Evolutionary conservation across 64 coral and sea anemone genomes (phyloP), one percentile per base, ranked within the genome.

Genomic region (Stichodactyla helianthus): DNA sequence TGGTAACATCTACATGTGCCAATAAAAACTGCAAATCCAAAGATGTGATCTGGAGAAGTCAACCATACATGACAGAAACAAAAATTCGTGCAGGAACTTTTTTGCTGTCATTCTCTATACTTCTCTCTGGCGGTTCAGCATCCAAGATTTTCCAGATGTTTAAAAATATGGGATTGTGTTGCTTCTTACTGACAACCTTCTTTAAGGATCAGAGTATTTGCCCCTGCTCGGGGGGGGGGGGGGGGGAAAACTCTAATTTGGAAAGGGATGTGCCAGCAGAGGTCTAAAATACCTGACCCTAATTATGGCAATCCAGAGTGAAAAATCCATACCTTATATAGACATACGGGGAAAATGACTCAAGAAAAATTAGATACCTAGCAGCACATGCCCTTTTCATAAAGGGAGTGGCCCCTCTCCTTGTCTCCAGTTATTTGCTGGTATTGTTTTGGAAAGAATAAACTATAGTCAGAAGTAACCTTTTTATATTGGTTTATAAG

Each of bases 101-200:
- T 59, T 55, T 92, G 53, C 35, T 88, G 12, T 77, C 51, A n/a
- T 80, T 84, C 71, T 86, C 86, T 53, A 77, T 92, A n/a, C 63
- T 92, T 44, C 58, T 84, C 59, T 86, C 76, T 68, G 76, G 59
- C 27, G 89, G 89, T 1, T 91, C 71, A 0, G 70, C 84, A 78
- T 79, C 70, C 2, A 91, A 91, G 85, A 53, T 80, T 12, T 67
- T 76, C 17, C 83, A 86, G 50, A 91, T 88, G 15, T 92, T 92
- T 71, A 18, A 82, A 53, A 79, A 84, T 61, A 88, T 92, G 86
- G 86, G 81, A 70, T 50, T 92, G 53, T 59, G 59, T 17, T 88
- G 91, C 55, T 51, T 92, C 20, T 92, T 79, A 7, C 81, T 92
- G 54, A 62, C 55, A 70, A 92, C 91, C 68, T 93, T 89, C 82